These are phyloP conservation scores for Ferrisia virgata DNA, from an alignment of 2,888 invertebrate genomes.

Conservation along the genomic window DNA sequence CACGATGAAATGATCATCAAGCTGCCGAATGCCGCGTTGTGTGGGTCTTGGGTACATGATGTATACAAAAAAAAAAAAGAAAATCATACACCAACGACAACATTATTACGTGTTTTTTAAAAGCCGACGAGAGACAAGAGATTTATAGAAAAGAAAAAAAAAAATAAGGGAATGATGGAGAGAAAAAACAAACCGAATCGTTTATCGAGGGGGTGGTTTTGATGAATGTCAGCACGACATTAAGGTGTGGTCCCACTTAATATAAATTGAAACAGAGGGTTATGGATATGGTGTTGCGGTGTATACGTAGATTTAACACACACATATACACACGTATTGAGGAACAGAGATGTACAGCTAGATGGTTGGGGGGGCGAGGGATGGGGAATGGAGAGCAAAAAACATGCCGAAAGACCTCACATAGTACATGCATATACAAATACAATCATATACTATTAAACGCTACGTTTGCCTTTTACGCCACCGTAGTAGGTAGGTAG, in stretches of 20 bases:
- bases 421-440: too few species aligned
- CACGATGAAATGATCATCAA: neutral
- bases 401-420: neutral
- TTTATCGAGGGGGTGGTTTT: constrained; percentile 10
- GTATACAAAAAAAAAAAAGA: neutral
- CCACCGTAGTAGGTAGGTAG: too few species aligned
- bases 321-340: too few species aligned
- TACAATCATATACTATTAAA: neutral
- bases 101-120: neutral
- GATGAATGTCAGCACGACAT: constrained; percentile 32
- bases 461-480: neutral
- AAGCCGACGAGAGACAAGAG: neutral
- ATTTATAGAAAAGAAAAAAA: neutral
- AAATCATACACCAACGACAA: neutral
- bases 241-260: constrained; percentile 30
- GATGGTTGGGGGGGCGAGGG: neutral
- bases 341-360: too few species aligned
- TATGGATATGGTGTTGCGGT: neutral
- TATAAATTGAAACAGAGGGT: constrained; percentile 30
- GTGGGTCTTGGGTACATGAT: too few species aligned
- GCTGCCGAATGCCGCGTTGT: too few species aligned
- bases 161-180: too few species aligned
- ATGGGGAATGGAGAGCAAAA: neutral
- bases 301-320: neutral
- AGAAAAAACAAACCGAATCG: neutral